Evolutionary conservation across 2,888 invertebrate genomes (phyloP), one percentile per base, ranked within the genome.

Genomic region (Melolontha melolontha): DNA sequence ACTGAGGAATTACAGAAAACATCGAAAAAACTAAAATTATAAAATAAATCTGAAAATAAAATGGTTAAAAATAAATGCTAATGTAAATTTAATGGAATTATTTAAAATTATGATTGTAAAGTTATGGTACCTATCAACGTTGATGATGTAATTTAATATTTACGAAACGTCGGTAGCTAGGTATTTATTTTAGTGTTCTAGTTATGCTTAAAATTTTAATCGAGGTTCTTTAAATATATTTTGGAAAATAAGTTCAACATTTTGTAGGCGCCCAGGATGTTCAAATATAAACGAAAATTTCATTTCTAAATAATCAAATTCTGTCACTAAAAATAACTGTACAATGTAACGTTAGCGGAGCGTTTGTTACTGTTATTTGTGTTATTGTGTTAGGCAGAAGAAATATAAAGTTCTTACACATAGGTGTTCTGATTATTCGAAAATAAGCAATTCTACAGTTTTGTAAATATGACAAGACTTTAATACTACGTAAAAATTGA

Each of bases 221-320:
- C n/a, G 50, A 16, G 4, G 22, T 27, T 22, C 27, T 40, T 14
- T 14, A 8, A 16, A 11, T 27, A 40, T 11, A 16, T 11, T 51
- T 54, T 52, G 52, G 44, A 64, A 64, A 64, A 64, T 64, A 64
- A 64, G 64, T 64, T 64, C 64, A 64, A 64, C 64, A 64, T 51
- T 42, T 50, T 8, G 2, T 34, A 34, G 6, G 12, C n/a, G 41
- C 22, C 10, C 5, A 50, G 22, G n/a, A 39, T n/a, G 4, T 54
- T 22, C 49, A 49, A 22, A 49, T 11, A 49, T 22, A 22, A 49
- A 17, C 10, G 16, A 49, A 49, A 1, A 49, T 10, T 8, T 8
- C 34, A 10, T 34, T 34, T 34, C 1, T 34, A 6, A 10, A 34
- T 34, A 34, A 34, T 1, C 34, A 10, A 10, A 5, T 8, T 34